phyloP scores from a whole-genome alignment of 2,113 vertebrate species.

The Microcebus jonahi region DNA sequence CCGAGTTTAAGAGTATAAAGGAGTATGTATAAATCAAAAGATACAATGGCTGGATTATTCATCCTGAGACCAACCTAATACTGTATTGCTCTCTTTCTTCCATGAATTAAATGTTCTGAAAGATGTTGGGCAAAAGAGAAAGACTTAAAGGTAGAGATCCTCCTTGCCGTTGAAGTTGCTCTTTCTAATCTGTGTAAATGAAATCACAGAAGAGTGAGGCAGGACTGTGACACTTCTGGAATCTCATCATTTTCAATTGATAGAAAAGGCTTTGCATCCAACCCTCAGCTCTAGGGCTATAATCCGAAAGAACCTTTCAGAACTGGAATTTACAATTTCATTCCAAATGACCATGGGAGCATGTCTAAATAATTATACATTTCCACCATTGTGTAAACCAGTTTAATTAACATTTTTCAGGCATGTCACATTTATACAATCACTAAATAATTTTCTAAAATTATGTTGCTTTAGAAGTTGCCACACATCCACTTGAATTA shows the following conservation, averaged over 20 bases:
- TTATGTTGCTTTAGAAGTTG: constrained; percentile 20
- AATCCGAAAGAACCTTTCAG: neutral
- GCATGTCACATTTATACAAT: constrained; percentile 50
- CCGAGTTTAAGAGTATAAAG: neutral
- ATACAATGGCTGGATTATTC: neutral
- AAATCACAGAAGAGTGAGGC: neutral
- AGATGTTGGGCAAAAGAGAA: neutral
- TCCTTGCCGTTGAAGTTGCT: neutral
- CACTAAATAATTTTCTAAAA: constrained; percentile 65
- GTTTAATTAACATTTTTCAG: constrained; percentile 70
- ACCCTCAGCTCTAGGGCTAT: neutral
- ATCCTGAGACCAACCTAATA: neutral
- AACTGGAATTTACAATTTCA: neutral
- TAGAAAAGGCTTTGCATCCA: neutral
- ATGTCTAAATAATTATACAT: constrained; percentile 53
- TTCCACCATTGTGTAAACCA: constrained; percentile 28
- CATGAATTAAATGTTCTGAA: neutral
- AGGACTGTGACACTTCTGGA: neutral
- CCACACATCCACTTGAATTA: constrained; percentile 37
- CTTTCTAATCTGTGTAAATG: neutral
- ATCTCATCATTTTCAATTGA: neutral
- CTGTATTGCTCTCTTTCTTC: neutral
- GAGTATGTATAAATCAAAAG: neutral
- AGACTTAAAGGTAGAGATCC: neutral
- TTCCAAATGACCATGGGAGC: constrained; percentile 10